phyloP scores from a whole-genome alignment of 2,888 invertebrate species.

The Cerceris ruficornis region DNA sequence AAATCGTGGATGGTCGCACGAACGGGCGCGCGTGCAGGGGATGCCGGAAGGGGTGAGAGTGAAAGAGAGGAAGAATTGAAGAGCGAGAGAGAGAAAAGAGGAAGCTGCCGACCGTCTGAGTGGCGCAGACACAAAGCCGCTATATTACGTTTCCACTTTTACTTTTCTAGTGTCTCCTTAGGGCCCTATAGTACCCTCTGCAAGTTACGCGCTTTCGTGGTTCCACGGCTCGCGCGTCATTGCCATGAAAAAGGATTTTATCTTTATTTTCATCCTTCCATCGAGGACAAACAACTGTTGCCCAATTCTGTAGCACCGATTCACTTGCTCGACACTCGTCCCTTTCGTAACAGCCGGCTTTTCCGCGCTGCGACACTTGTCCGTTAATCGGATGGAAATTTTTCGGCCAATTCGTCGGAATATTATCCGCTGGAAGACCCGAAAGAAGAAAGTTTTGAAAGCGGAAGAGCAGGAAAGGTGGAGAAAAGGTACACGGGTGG shows the following conservation, averaged over 20 bases:
- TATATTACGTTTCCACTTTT: conserved; percentile 80
- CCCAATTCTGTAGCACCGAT: conserved; percentile 20
- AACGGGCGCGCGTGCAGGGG: conserved; percentile 1
- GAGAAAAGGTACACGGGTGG: too few species aligned
- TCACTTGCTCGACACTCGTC: not conserved
- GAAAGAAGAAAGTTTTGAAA: not conserved
- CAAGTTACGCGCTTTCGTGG: conserved; percentile 39
- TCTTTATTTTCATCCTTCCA: conserved; percentile 18
- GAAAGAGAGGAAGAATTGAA: conserved; percentile 14
- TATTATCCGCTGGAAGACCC: not conserved
- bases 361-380: not conserved
- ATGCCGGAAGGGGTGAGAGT: not conserved
- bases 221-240: conserved; percentile 31
- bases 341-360: not conserved
- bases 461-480: not conserved
- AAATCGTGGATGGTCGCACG: conserved; percentile 4
- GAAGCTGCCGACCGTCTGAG: conserved; percentile 67
- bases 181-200: conserved; percentile 37
- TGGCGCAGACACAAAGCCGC: conserved; percentile 77
- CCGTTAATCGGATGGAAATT: too few species aligned
- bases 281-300: conserved; percentile 44
- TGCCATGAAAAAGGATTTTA: conserved; percentile 32
- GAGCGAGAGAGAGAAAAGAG: conserved; percentile 9
- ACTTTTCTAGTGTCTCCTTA: conserved; percentile 71
- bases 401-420: not conserved